Conservation (phyloP, 2,888 invertebrate genomes). For the Megaustenia siamemsis region DNA sequence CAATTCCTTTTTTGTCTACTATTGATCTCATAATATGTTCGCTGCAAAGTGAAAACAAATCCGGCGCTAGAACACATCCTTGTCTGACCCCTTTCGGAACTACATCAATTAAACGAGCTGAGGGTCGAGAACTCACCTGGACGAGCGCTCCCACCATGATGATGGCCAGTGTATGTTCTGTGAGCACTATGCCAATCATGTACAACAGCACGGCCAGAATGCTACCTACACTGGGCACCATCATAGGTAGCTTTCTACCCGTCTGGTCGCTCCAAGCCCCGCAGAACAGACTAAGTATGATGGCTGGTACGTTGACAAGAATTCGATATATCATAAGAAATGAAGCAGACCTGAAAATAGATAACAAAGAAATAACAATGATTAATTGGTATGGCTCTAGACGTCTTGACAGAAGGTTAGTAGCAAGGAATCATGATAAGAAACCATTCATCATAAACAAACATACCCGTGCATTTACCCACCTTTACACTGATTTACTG, state of each 20-base stretch:
- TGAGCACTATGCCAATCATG: conserved; percentile 67
- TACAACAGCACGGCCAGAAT: conserved; percentile 75
- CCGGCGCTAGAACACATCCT: no score
- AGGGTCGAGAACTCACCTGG: conserved; percentile 37
- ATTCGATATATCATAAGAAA: conserved; percentile 77
- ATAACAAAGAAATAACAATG: not conserved
- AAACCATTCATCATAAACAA: no score
- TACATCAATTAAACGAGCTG: no score
- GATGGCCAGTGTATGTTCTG: conserved; percentile 64
- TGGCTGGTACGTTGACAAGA: conserved; percentile 78
- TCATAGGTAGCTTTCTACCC: conserved; percentile 76
- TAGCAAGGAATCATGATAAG: no score
- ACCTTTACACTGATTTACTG: no score
- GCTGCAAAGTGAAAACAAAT: no score
- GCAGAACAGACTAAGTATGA: conserved; percentile 78
- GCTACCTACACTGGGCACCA: conserved; percentile 77
- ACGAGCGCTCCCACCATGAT: conserved; percentile 72
- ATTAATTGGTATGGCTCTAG: no score
- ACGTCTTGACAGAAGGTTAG: no score
- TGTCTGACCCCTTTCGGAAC: no score
- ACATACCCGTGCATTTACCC: no score
- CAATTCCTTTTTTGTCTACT: no score
- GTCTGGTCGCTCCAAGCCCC: conserved; percentile 78
- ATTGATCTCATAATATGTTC: no score
- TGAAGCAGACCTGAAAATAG: conserved; percentile 64